A percentile compares a stretch with the other conserved stretches of the same genome.
phyloP scores from a whole-genome alignment of 2,888 invertebrate species.

The Yponomeuta malinellus region DNA sequence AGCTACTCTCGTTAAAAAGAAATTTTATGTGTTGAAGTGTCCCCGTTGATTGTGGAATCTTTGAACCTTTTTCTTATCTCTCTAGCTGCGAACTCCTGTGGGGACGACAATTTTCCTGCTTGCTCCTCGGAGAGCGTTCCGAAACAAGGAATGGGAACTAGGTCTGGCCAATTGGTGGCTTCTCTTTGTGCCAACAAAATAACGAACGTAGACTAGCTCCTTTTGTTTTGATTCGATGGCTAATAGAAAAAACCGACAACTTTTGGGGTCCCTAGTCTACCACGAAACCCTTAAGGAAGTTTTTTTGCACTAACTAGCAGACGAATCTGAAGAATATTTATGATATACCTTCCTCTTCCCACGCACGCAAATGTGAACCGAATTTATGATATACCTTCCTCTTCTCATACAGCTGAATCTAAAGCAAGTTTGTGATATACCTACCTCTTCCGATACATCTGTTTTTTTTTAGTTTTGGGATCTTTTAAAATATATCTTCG shows the following conservation, averaged over 20 bases:
- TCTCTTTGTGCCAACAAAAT: conserved; percentile 3
- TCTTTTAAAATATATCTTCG: too few species aligned
- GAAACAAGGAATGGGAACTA: conserved; percentile 17
- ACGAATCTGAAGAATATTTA: too few species aligned
- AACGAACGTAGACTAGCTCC: background rate
- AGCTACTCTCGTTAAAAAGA: conserved; percentile 21
- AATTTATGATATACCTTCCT: too few species aligned
- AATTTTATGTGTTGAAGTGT: conserved; percentile 24
- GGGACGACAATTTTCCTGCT: conserved; percentile 28
- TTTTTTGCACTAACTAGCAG: too few species aligned
- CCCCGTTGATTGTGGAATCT: conserved; percentile 21
- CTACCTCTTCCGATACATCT: too few species aligned
- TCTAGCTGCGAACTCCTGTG: conserved; percentile 24
- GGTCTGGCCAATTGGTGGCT: conserved; percentile 4
- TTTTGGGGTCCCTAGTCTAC: background rate
- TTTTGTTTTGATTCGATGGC: background rate
- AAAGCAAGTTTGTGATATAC: too few species aligned
- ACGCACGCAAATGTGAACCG: too few species aligned
- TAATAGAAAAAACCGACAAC: background rate
- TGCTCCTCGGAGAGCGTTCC: conserved; percentile 20
- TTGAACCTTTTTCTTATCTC: conserved; percentile 28
- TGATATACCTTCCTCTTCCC: too few species aligned
- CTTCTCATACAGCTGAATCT: too few species aligned
- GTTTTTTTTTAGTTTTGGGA: too few species aligned
- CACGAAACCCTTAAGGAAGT: too few species aligned